Evolutionary conservation across 2,113 vertebrate genomes (phyloP), one percentile per base, ranked within the genome.

Genomic region (Campylomormyrus tamandua): DNA sequence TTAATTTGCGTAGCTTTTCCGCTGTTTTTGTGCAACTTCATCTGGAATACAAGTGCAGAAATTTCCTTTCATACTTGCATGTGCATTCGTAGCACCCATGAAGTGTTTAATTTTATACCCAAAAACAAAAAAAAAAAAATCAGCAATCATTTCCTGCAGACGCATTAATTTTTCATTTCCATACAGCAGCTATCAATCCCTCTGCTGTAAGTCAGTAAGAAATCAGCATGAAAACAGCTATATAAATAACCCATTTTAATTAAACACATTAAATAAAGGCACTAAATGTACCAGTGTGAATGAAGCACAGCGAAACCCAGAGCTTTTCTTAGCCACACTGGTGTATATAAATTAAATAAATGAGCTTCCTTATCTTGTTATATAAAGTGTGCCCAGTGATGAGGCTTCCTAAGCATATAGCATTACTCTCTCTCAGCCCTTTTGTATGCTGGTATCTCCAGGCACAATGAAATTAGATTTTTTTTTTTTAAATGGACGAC

Each of bases 11-110:
- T 13, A 70, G 62, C n/a, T 80, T 19, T 42, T 42, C 13, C 15
- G 7, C 39, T 21, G 46, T 39, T 31, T 66, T 15, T 48, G 45
- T 39, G 27, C 92, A 89, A 93, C 90, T 92, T 97, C 95, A 95
- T 62, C 93, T 90, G 89, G 94, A 96, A 96, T 93, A 91, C 93
- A 93, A 91, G 91, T 17, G n/a, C 58, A 19, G 39, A 66, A 74
- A 52, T 31, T 19, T 89, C 35, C 66, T 74, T 77, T 11, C 46
- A 50, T 50, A 49, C 35, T 56, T 53, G n/a, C 39, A n/a, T 80
- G 66, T 31, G 24, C 42, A 42, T 88, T 88, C 58, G 46, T 8
- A n/a, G 21, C 19, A 53, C n/a, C 46, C 21, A 39, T 7, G 31
- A 77, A 39, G 83, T 48, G 42, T 83, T 58, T 89, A 58, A 24